These are phyloP conservation scores for Paracentrotus lividus DNA, from an alignment of 53 echinoderm and acorn worm genomes.

Conservation along the genomic window DNA sequence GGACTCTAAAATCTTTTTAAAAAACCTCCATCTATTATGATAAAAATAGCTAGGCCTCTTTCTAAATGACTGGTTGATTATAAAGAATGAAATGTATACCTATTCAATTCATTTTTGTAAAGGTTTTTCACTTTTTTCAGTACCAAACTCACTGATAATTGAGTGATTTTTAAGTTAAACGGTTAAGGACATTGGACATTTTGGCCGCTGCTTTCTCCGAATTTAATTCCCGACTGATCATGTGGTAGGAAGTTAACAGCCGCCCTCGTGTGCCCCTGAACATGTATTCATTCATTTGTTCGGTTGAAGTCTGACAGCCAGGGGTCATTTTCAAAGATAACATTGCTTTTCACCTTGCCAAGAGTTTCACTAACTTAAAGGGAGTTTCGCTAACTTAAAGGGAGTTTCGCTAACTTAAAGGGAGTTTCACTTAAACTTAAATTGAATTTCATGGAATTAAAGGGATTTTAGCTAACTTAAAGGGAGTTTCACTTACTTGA, in stretches of 20 bases:
- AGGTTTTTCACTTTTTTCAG: background rate
- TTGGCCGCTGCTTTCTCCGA: slow-evolving; percentile 29
- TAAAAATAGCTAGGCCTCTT: too few species aligned
- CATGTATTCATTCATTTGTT: slow-evolving; percentile 43
- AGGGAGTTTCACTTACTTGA: too few species aligned
- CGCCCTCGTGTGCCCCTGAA: slow-evolving; percentile 26
- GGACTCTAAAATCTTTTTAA: too few species aligned
- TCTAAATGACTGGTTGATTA: background rate
- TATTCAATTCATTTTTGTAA: background rate
- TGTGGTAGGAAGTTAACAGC: slow-evolving; percentile 54
- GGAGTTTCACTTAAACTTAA: background rate
- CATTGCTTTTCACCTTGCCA: slow-evolving; percentile 46
- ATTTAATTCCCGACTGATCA: background rate
- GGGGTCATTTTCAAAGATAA: slow-evolving; percentile 59
- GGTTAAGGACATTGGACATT: background rate
- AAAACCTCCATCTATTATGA: too few species aligned
- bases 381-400: background rate
- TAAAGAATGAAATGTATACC: background rate
- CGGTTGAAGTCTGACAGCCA: background rate
- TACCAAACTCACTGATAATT: slow-evolving; percentile 1
- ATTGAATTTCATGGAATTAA: too few species aligned
- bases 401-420: background rate
- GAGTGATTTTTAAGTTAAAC: slow-evolving; percentile 16
- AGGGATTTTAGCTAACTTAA: too few species aligned
- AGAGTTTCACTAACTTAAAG: slow-evolving; percentile 1